These are phyloP conservation scores for Pollimyrus isidori DNA, from an alignment of 2,113 vertebrate genomes.

Conservation along the genomic window DNA sequence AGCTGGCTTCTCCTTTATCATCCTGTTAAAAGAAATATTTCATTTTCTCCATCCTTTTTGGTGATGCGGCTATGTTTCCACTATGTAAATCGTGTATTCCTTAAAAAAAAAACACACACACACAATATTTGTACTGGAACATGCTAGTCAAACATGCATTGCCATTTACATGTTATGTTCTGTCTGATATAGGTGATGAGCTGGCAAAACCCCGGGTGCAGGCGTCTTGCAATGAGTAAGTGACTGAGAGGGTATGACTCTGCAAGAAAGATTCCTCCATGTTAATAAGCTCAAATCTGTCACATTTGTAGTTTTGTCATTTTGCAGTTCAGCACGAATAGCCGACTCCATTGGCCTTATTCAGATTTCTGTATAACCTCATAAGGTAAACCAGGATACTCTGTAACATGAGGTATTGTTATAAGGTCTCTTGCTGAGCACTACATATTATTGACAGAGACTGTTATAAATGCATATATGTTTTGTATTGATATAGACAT, in stretches of 20 bases:
- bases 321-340: not conserved
- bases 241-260: conserved; percentile 26
- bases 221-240: conserved; percentile 76
- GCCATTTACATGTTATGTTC: not conserved
- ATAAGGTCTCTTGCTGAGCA: not conserved
- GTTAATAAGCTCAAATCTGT: not conserved
- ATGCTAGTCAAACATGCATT: not conserved
- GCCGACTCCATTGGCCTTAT: not conserved
- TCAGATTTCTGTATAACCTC: not conserved
- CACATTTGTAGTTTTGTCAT: not conserved
- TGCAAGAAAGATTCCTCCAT: not conserved
- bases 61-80: not conserved
- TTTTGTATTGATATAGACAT: not conserved
- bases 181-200: conserved; percentile 77
- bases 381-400: not conserved
- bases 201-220: conserved; percentile 70
- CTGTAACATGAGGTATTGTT: not conserved
- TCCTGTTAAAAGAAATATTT: not conserved
- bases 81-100: not conserved
- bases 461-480: not conserved
- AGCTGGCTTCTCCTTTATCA: not conserved
- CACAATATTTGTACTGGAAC: not conserved
- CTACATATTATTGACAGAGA: not conserved
- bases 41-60: not conserved
- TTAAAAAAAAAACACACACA: not conserved